Conservation (phyloP, 2,797 vertebrate genomes). For the Pseudochirops cupreus region DNA sequence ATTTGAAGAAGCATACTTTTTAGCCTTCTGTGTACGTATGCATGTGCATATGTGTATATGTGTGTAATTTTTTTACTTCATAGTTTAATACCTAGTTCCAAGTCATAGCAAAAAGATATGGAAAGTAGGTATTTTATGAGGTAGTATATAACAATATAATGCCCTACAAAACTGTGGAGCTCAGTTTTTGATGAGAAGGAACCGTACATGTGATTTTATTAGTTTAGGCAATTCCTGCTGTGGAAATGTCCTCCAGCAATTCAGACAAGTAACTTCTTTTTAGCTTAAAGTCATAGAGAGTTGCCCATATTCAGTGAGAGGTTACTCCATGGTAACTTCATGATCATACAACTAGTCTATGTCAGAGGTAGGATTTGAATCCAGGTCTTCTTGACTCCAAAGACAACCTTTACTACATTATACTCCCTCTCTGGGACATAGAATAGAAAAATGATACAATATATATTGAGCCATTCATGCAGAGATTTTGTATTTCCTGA, state of each 20-base stretch:
- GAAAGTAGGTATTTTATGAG: not conserved
- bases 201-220: not conserved
- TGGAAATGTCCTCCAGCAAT: not conserved
- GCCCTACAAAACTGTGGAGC: not conserved
- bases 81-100: conserved; percentile 1
- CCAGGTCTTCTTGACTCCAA: not conserved
- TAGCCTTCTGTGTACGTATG: not conserved
- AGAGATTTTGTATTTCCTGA: not conserved
- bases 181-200: not conserved
- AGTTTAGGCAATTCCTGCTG: not conserved
- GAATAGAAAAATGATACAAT: not conserved
- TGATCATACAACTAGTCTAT: not conserved
- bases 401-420: not conserved
- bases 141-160: not conserved
- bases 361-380: not conserved
- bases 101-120: conserved; percentile 19
- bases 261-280: not conserved
- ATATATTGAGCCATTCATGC: not conserved
- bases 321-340: not conserved
- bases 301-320: not conserved
- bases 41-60: not conserved
- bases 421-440: not conserved
- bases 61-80: not conserved
- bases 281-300: not conserved
- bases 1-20: not conserved